phyloP scores from a whole-genome alignment of 2,888 invertebrate species.

The Slavum lentiscoides region DNA sequence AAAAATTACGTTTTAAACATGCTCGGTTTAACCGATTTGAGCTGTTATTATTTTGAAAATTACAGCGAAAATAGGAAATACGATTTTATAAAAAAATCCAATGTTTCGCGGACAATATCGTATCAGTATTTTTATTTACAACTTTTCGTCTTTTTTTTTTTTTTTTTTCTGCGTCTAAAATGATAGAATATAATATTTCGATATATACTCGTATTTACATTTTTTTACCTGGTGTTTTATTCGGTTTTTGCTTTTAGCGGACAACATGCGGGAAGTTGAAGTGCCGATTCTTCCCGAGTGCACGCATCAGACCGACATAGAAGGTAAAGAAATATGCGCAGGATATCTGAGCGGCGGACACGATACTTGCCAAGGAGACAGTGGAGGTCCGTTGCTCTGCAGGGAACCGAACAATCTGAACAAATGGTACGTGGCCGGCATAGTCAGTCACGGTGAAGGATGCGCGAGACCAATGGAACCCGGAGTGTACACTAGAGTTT shows the following conservation, averaged over 20 bases:
- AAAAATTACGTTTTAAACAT: too few species aligned
- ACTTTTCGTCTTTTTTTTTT: too few species aligned
- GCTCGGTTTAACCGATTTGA: too few species aligned
- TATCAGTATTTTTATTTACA: too few species aligned
- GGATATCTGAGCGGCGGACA: slow-evolving; percentile 74
- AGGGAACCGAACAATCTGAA: slow-evolving; percentile 64
- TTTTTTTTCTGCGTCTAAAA: too few species aligned
- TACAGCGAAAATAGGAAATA: too few species aligned
- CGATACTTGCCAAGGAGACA: slow-evolving; percentile 85
- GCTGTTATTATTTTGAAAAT: too few species aligned
- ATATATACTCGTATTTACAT: background rate
- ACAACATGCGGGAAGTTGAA: slow-evolving; percentile 78
- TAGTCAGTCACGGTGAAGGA: slow-evolving; percentile 86
- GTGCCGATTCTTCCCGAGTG: slow-evolving; percentile 73
- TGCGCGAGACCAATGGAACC: slow-evolving; percentile 79
- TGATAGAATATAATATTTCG: background rate
- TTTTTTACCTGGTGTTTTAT: too few species aligned
- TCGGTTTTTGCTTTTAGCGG: slow-evolving; percentile 64
- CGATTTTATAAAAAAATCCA: too few species aligned
- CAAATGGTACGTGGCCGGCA: slow-evolving; percentile 80
- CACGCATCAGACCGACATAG: slow-evolving; percentile 68
- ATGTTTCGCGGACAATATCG: too few species aligned
- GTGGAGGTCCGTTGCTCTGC: slow-evolving; percentile 83
- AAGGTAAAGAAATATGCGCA: slow-evolving; percentile 76
- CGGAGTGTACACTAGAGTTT: slow-evolving; percentile 80